A percentile compares a stretch with the other conserved stretches of the same genome.
phyloP scores from a whole-genome alignment of 2,113 vertebrate species.

The Ramphastos sulfuratus region DNA sequence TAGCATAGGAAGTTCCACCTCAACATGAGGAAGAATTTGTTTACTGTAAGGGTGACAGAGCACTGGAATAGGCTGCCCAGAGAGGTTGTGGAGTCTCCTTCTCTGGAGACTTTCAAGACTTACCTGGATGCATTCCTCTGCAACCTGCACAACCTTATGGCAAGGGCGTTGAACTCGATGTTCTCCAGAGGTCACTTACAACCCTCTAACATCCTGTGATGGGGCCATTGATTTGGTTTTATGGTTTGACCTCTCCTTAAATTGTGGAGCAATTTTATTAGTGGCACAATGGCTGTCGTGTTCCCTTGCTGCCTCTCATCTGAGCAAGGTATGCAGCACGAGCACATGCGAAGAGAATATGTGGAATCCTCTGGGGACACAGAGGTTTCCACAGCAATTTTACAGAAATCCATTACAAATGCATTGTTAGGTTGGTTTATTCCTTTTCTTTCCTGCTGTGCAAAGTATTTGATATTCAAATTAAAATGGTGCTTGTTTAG shows the following conservation, averaged over 20 bases:
- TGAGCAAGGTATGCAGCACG: not conserved
- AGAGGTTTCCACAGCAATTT: conserved; percentile 23
- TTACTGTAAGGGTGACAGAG: too few relatives aligned
- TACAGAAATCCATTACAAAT: conserved; percentile 54
- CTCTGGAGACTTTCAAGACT: too few relatives aligned
- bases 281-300: not conserved
- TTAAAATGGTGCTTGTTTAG: conserved; percentile 64
- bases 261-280: not conserved
- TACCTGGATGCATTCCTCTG: too few relatives aligned
- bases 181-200: too few relatives aligned
- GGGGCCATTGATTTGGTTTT: not conserved
- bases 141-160: too few relatives aligned
- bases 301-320: not conserved
- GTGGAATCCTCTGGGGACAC: not conserved
- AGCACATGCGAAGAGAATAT: not conserved
- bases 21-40: too few relatives aligned
- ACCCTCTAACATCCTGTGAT: too few relatives aligned
- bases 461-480: conserved; percentile 69
- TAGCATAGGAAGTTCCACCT: too few relatives aligned
- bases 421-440: conserved; percentile 32
- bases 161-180: too few relatives aligned
- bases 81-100: not conserved
- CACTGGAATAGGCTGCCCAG: too few relatives aligned
- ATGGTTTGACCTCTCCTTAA: not conserved
- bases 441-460: conserved; percentile 47